Conservation (phyloP, 1,140 invertebrate species). For the Drosophila takahashii region DNA sequence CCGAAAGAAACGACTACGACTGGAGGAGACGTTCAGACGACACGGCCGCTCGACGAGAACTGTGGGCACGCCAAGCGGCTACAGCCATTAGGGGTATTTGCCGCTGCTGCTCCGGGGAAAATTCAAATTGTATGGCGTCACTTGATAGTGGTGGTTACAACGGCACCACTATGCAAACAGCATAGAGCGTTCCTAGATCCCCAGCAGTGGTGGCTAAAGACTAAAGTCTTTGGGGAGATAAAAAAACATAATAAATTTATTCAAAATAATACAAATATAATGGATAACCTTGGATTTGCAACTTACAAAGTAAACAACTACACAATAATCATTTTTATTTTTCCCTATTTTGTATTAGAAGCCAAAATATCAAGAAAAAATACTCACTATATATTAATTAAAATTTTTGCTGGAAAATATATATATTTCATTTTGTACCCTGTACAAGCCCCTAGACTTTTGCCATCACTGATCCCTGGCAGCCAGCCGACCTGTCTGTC, state of each 20-base stretch:
- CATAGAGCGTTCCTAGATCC: slow-evolving; percentile 25
- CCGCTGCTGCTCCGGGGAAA: slow-evolving; percentile 30
- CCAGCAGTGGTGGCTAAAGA: slow-evolving; percentile 4
- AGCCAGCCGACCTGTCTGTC: slow-evolving; percentile 39
- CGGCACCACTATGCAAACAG: slow-evolving; percentile 14
- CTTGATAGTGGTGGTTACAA: slow-evolving; percentile 56
- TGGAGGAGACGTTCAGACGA: slow-evolving; percentile 55
- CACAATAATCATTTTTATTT: too few species aligned
- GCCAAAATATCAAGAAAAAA: too few species aligned
- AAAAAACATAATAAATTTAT: neutral
- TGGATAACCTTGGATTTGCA: neutral
- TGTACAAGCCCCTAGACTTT: neutral
- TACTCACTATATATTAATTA: too few species aligned
- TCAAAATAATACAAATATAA: neutral
- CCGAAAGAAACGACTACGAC: neutral
- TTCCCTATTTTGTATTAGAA: too few species aligned
- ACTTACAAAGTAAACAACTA: too few species aligned
- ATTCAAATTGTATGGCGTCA: slow-evolving; percentile 75
- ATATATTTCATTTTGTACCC: too few species aligned
- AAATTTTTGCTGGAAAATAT: too few species aligned
- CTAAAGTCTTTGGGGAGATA: neutral
- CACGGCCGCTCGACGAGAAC: slow-evolving; percentile 66
- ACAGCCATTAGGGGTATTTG: slow-evolving; percentile 44
- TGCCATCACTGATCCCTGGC: slow-evolving; percentile 40
- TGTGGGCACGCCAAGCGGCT: slow-evolving; percentile 48